A percentile compares a stretch with the other conserved stretches of the same genome.
These are phyloP conservation scores for Palythoa caribaeorum DNA, from an alignment of 92 coral and sea anemone species.

Conservation along the genomic window DNA sequence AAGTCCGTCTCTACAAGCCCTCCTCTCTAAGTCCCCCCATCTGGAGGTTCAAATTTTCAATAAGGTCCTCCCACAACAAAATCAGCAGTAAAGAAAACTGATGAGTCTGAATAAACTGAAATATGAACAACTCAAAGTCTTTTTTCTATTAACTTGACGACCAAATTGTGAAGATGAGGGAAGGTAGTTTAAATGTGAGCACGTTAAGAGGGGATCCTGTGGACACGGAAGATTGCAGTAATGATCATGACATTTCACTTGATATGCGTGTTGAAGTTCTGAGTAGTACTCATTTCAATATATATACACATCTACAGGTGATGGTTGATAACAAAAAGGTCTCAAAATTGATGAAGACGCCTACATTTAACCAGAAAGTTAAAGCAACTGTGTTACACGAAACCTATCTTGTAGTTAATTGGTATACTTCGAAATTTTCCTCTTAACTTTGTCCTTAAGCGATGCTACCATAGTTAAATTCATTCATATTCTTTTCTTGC, in stretches of 20 bases:
- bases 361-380: constrained; percentile 33
- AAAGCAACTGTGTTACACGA: constrained; percentile 59
- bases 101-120: too few relatives aligned
- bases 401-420: constrained; percentile 59
- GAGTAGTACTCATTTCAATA: constrained; percentile 58
- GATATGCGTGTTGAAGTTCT: constrained; percentile 2
- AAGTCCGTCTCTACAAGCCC: too few relatives aligned
- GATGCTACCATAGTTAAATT: not conserved
- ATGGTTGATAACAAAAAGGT: constrained; percentile 43
- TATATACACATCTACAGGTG: constrained; percentile 46
- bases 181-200: constrained; percentile 44
- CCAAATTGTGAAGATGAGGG: constrained; percentile 45
- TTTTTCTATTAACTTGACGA: not conserved
- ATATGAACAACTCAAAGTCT: too few relatives aligned
- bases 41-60: too few relatives aligned
- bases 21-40: too few relatives aligned
- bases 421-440: not conserved
- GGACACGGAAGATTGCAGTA: constrained; percentile 1
- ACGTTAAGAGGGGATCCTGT: constrained; percentile 44
- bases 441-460: not conserved
- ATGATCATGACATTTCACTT: not conserved
- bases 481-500: not conserved
- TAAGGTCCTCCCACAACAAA: too few relatives aligned
- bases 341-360: constrained; percentile 31
- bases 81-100: too few relatives aligned